Evolutionary conservation across 2,113 vertebrate genomes (phyloP).

Genomic region (Aphelocoma coerulescens): DNA sequence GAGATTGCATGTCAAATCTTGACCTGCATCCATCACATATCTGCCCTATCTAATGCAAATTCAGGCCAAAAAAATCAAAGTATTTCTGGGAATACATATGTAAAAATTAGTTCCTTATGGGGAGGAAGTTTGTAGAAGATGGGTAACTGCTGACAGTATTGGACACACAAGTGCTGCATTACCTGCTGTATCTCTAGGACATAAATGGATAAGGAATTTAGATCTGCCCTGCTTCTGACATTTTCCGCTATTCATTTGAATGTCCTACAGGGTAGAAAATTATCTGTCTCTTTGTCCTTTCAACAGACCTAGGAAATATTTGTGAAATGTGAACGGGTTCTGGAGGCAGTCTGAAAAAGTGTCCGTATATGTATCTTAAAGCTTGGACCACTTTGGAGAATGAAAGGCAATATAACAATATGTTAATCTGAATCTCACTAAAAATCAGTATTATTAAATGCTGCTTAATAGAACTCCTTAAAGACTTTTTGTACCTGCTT

Average conservation of each 20-base stretch:
- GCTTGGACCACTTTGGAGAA: neutral
- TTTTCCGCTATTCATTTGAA: neutral
- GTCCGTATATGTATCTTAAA: neutral
- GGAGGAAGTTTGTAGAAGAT: neutral
- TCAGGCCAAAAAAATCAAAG: neutral
- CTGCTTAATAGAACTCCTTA: neutral
- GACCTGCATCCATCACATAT: neutral
- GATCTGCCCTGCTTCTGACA: neutral
- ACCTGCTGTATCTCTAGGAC: neutral
- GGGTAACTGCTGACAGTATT: neutral
- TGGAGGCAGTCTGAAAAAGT: neutral
- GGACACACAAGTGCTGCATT: neutral
- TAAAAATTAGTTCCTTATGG: neutral
- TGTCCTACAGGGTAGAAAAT: neutral
- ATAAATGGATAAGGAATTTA: neutral
- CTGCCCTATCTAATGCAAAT: neutral
- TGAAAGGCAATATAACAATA: neutral
- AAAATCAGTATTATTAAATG: neutral
- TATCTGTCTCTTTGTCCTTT: neutral
- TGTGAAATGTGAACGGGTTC: neutral
- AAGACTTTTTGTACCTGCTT: neutral
- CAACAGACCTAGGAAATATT: neutral
- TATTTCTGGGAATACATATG: neutral
- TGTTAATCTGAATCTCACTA: neutral
- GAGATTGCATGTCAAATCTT: neutral